These are phyloP conservation scores for Brachionus paranguensis DNA, from an alignment of 1,140 invertebrate species.

Conservation along the genomic window DNA sequence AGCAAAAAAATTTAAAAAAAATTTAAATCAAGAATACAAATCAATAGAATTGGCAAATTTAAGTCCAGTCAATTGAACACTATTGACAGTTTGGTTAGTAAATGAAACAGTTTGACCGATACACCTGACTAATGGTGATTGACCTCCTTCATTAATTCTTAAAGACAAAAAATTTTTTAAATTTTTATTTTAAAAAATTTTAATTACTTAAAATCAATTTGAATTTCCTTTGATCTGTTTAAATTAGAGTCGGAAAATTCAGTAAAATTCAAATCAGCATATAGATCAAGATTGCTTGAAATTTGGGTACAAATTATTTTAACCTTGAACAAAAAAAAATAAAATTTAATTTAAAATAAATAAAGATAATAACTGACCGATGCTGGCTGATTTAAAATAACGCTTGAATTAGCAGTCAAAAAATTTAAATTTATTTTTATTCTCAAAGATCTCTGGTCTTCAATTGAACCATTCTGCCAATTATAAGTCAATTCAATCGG, in stretches of 20 bases:
- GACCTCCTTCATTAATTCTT: background rate
- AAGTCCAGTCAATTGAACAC: background rate
- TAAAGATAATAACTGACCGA: background rate
- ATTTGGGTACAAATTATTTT: background rate
- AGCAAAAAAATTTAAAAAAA: background rate
- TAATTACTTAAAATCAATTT: conserved; percentile 27
- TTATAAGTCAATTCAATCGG: background rate
- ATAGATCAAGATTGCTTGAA: background rate
- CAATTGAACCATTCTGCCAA: background rate
- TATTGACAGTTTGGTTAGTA: background rate
- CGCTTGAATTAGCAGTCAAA: background rate
- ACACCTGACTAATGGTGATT: background rate
- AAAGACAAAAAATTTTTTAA: background rate
- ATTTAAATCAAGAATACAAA: background rate
- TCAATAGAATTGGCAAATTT: background rate
- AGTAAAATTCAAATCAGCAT: background rate
- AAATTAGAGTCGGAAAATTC: background rate
- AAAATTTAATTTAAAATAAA: background rate
- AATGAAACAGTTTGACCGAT: background rate
- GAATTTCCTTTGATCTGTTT: background rate
- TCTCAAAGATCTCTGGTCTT: background rate
- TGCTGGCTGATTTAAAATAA: background rate
- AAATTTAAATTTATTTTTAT: background rate
- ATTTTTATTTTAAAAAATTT: background rate
- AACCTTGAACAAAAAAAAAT: background rate